These are phyloP conservation scores for Temnopleurus reevesii DNA, from an alignment of 53 echinoderm and acorn worm species.

Conservation along the genomic window DNA sequence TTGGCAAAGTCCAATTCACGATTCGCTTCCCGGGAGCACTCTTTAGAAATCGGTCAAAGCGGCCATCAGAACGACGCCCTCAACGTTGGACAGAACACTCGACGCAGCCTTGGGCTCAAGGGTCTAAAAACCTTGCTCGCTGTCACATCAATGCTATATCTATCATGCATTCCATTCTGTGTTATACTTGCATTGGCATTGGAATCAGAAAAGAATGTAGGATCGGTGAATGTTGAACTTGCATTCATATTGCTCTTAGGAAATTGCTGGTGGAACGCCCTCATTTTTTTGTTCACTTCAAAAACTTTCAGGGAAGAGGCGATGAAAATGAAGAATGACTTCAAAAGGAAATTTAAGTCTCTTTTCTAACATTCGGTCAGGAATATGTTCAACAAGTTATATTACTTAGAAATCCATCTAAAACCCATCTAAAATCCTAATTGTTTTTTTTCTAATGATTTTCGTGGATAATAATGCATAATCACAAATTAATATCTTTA, in stretches of 20 bases:
- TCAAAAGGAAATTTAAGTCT: too few relatives aligned
- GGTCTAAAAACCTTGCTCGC: slow-evolving; percentile 8
- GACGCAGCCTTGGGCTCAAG: not conserved
- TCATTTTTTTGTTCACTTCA: not conserved
- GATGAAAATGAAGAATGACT: not conserved
- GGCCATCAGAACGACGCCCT: not conserved
- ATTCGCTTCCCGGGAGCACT: not conserved
- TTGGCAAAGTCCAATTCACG: not conserved
- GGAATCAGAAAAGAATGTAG: not conserved
- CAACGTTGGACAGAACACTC: not conserved
- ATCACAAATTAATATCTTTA: too few relatives aligned
- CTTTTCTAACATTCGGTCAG: too few relatives aligned
- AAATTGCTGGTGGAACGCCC: slow-evolving; percentile 11
- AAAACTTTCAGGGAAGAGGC: slow-evolving; percentile 11
- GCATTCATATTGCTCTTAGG: not conserved
- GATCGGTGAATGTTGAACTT: not conserved
- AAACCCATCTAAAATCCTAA: too few relatives aligned
- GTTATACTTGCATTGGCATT: not conserved
- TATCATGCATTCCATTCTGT: not conserved
- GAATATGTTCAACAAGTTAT: too few relatives aligned
- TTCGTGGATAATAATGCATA: too few relatives aligned
- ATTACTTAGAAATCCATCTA: too few relatives aligned
- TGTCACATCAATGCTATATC: not conserved
- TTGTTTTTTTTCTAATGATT: too few relatives aligned
- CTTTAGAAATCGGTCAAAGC: too few relatives aligned